Evolutionary conservation across 1,140 invertebrate genomes (phyloP), one percentile per base, ranked within the genome.

Genomic region (Dendrolimus punctatus): DNA sequence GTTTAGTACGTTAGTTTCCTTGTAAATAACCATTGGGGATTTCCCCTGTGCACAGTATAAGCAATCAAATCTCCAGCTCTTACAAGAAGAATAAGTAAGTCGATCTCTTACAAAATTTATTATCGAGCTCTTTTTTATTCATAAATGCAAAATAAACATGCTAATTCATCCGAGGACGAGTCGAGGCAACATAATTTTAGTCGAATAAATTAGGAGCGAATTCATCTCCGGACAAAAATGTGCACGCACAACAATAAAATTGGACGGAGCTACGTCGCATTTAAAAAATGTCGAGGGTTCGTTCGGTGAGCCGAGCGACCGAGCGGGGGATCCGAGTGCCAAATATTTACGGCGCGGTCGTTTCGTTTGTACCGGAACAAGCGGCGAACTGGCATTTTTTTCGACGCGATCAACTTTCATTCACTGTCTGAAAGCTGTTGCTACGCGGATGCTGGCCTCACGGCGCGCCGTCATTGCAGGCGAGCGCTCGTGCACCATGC

Each of bases 391-490:
- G 65, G 68, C 66, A 69, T 76, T 74, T 75, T 68, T 74, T 67
- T 64, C 61, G 55, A 57, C 66, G 71, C 73, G 74, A 81, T 83
- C 81, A 83, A 85, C 82, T 85, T 85, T 85, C 82, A 78, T 85
- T 85, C 69, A 78, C 66, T 64, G 73, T 71, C 77, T 76, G 76
- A 77, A 77, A 75, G 71, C 78, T 80, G 82, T 85, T 83, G 77
- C 82, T 81, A 85, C 64, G 80, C 82, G 82, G 82, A 85, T 82
- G 75, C 72, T 71, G 79, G 71, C 68, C 72, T 63, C 71, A 62
- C 75, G 58, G 68, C 68, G 70, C 64, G 71, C 75, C 68, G 74
- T 73, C 73, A 80, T 78, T 76, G 79, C 79, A 73, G 59, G 70
- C 73, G 73, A 76, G 73, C 72, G 73, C 64, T 78, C 71, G 73